phyloP scores from a whole-genome alignment of 2,888 invertebrate species.

The Frankliniella fusca region DNA sequence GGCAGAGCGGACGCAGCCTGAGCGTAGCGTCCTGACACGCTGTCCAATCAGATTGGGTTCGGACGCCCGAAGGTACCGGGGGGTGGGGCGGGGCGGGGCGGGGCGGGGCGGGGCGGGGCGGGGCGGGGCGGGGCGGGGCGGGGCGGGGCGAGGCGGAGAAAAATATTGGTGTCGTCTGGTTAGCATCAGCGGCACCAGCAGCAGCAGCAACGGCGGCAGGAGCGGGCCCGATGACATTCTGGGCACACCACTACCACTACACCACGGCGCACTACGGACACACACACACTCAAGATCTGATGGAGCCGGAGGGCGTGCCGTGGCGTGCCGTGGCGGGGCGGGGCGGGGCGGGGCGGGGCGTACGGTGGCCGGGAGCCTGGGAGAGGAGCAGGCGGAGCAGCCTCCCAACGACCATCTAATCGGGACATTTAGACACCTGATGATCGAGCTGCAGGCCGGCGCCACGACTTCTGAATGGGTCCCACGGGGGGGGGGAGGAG shows the following conservation, averaged over 20 bases:
- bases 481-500: background rate
- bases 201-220: background rate
- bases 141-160: background rate
- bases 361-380: conserved; percentile 12
- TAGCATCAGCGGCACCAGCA: background rate
- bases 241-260: background rate
- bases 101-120: background rate
- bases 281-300: too few species aligned
- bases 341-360: conserved; percentile 2
- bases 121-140: background rate
- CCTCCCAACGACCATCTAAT: background rate
- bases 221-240: background rate
- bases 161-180: background rate
- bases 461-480: background rate
- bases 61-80: background rate
- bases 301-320: background rate
- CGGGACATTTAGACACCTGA: conserved; percentile 16
- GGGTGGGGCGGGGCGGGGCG: background rate
- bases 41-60: conserved; percentile 7
- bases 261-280: too few species aligned
- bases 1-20: too few species aligned
- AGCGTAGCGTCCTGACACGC: conserved; percentile 10
- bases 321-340: background rate
- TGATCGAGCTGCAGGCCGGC: background rate
- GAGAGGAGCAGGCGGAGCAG: background rate